Base-by-base conservation (phyloP, 2,113 vertebrate genomes). In the Leptobrachium leishanense region DNA sequence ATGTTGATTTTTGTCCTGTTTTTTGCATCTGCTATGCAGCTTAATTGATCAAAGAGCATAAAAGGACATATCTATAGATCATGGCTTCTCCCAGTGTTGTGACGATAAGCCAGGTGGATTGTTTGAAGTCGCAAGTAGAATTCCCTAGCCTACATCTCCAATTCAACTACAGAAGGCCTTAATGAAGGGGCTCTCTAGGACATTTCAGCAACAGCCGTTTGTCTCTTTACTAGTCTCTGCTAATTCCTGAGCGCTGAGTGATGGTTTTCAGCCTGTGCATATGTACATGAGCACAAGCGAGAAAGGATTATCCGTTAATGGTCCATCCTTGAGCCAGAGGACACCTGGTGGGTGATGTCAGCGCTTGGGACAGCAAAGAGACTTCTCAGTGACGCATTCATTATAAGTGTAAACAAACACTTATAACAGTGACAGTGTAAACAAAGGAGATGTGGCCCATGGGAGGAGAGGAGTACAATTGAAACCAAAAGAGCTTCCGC, bases 281-380 rank as follows among this genome's bases (percentile, higher is more conserved):
- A 40, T 68, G 46, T 8, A 75, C 43, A 43, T 72, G 5, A 57
- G 46, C 40, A 55, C 62, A 6, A 50, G 43, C 57, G 50, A 55
- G 41, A 43, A n/a, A 2, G 42, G 75, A 70, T 77, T 46, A 70
- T 70, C 55, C 59, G 67, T 69, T 80, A 74, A 80, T 66, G 54
- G 54, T 65, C 54, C 15, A 40, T 6, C 46, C 2, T 67, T 57
- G 71, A 43, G 53, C 70, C 72, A 62, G 59, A 41, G 78, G 72
- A 81, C 78, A 81, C 78, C 78, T 81, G 78, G 64, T 41, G 62
- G 72, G 72, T 68, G 78, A 81, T 81, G 63, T 81, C 78, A 81
- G 9, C 72, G 39, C 42, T 59, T 62, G 65, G 76, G 71, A 74
- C 4, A 40, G 42, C n/a, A 59, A n/a, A 57, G 12, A 81, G 12